Evolutionary conservation across 2,797 vertebrate genomes (phyloP).

Genomic region (Rhinella marina): DNA sequence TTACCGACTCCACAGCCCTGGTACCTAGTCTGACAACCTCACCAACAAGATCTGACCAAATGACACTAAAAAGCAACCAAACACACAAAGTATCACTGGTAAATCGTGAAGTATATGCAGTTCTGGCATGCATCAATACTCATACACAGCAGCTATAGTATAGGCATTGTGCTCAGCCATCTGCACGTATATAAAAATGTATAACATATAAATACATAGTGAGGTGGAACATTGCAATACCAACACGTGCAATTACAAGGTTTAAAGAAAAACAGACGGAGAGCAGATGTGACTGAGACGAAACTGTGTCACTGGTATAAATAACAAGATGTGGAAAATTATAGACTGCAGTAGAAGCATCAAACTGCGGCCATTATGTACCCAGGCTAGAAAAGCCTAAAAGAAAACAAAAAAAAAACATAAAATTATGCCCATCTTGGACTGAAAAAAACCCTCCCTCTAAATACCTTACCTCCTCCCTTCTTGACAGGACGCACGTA

Average conservation of each 20-base stretch:
- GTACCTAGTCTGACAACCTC: not conserved
- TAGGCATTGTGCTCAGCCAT: not conserved
- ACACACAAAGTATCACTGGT: not conserved
- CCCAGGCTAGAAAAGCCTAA: not conserved
- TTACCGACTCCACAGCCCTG: too few relatives aligned
- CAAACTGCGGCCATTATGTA: constrained; percentile 34
- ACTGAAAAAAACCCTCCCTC: too few relatives aligned
- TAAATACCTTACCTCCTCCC: too few relatives aligned
- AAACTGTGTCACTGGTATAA: constrained; percentile 27
- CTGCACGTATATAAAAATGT: constrained; percentile 32
- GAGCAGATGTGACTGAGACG: constrained; percentile 48
- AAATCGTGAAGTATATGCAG: not conserved
- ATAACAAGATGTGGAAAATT: constrained; percentile 55
- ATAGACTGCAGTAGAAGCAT: constrained; percentile 31
- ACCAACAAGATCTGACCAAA: not conserved
- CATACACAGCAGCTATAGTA: not conserved
- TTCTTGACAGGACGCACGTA: too few relatives aligned
- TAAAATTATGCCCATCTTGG: too few relatives aligned
- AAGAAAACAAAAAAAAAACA: not conserved
- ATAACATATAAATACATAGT: constrained; percentile 14
- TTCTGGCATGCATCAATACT: not conserved
- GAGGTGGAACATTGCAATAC: constrained; percentile 2
- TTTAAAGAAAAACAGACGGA: constrained; percentile 41
- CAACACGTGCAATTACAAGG: constrained; percentile 46
- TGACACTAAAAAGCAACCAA: not conserved